Conservation (phyloP, 1,140 invertebrate genomes). For the Anthonomus grandis region DNA sequence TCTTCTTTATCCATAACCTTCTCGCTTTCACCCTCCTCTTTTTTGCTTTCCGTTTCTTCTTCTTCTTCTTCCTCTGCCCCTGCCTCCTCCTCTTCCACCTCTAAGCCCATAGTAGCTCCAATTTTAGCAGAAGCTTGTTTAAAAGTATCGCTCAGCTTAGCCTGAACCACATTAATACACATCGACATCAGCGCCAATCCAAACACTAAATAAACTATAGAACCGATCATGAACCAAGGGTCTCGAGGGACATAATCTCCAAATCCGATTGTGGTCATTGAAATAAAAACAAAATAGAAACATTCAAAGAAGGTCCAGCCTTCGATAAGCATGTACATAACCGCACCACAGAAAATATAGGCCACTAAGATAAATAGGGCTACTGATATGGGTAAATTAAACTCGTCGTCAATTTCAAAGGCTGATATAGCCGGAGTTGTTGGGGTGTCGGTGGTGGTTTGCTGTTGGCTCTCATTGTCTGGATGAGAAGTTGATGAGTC, state of each 20-base stretch:
- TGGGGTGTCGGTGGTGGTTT: constrained; percentile 51
- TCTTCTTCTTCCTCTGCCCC: background rate
- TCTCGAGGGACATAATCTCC: constrained; percentile 86
- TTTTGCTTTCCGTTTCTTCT: too few relatives aligned
- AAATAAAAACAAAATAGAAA: constrained; percentile 94
- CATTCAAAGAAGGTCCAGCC: constrained; percentile 81
- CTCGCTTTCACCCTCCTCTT: too few relatives aligned
- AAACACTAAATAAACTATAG: constrained; percentile 90
- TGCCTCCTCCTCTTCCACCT: constrained; percentile 63
- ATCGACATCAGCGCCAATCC: constrained; percentile 92
- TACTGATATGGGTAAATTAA: constrained; percentile 85
- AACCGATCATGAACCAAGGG: constrained; percentile 88
- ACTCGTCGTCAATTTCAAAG: constrained; percentile 81
- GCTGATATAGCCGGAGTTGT: constrained; percentile 70
- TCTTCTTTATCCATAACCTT: too few relatives aligned
- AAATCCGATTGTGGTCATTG: constrained; percentile 90
- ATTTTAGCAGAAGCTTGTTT: constrained; percentile 80
- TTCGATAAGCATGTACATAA: constrained; percentile 75
- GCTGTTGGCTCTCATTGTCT: constrained; percentile 24
- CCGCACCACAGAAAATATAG: constrained; percentile 83
- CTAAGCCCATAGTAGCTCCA: constrained; percentile 79
- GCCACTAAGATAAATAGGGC: constrained; percentile 76
- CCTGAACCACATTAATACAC: constrained; percentile 96
- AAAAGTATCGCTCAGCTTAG: constrained; percentile 78
- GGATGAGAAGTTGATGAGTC: constrained; percentile 27